phyloP scores from a whole-genome alignment of 2,888 invertebrate genomes.

The Melanostoma mellinum region DNA sequence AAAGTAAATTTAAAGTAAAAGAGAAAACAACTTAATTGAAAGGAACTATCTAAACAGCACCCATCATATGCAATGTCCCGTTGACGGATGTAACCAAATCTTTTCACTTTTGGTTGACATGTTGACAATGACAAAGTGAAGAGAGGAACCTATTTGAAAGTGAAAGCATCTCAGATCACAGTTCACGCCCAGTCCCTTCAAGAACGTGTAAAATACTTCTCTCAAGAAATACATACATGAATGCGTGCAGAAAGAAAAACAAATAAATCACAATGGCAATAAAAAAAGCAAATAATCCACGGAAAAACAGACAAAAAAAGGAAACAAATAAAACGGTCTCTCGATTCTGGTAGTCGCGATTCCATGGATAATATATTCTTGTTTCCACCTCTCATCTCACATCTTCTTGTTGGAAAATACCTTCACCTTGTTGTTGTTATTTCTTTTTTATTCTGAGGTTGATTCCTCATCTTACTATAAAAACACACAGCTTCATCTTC shows the following conservation, averaged over 20 bases:
- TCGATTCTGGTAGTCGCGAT: background rate
- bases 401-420: slow-evolving; percentile 28
- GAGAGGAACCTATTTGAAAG: background rate
- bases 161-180: background rate
- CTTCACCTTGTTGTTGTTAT: slow-evolving; percentile 49
- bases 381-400: slow-evolving; percentile 36
- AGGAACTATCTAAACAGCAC: too few species aligned
- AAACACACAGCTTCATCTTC: slow-evolving; percentile 14
- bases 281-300: slow-evolving; percentile 18
- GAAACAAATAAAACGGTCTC: slow-evolving; percentile 25
- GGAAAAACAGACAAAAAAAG: slow-evolving; percentile 6
- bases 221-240: background rate
- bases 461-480: slow-evolving; percentile 19
- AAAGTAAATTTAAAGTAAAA: slow-evolving; percentile 1
- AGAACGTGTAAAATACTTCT: background rate
- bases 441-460: slow-evolving; percentile 7
- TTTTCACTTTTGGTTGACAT: too few species aligned
- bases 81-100: too few species aligned
- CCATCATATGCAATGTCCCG: too few species aligned
- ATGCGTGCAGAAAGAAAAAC: slow-evolving; percentile 30
- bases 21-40: background rate
- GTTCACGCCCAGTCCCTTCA: too few species aligned
- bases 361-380: slow-evolving; percentile 39
- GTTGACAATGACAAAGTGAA: too few species aligned
- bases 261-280: slow-evolving; percentile 42